Evolutionary conservation across 2,113 vertebrate species (phyloP), one percentile per base, ranked within the genome.

Genomic region (Chaenocephalus aceratus): DNA sequence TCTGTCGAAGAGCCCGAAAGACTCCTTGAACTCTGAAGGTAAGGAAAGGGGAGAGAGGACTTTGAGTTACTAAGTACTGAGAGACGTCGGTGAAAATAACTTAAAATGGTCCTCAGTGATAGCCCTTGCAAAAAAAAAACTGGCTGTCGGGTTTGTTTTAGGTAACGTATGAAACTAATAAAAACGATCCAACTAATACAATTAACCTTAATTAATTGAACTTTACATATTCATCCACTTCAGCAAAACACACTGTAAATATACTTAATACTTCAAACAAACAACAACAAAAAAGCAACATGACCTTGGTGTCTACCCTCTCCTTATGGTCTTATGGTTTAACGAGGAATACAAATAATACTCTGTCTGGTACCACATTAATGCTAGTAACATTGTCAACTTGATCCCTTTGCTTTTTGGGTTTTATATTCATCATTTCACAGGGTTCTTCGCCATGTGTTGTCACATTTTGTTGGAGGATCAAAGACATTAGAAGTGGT

Each of bases 1-100:
- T 95, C 97, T 97, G 96, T 99, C 98, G 73, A 98, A 99, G 91
- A 99, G 97, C 93, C 98, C 97, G 84, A 99, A 99, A 5, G 98
- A 97, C 94, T 99, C 98, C 95, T 99, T 99, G 96, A 98, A 99
- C 79, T 99, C 98, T 99, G 95, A 21, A 21, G 21, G 58, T 0
- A 4, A 51, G 21, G 23, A 67, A 53, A 68, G 8, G 1, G 1
- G 30, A 59, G 67, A 79, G 48, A 81, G 12, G n/a, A 56, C n/a
- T 51, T 57, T 75, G 21, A 82, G 58, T 77, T 59, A 60, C 6
- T 4, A 45, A 58, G 45, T 2, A 36, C 9, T 4, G 10, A 41
- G 18, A 72, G 15, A 51, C 26, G 8, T 14, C 2, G 21, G 7
- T 26, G 16, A 61, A 34, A 46, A 61, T 2, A 21, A 10, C 21